These are phyloP conservation scores for Atherinomorus stipes DNA, from an alignment of 2,113 vertebrate genomes.

Conservation along the genomic window DNA sequence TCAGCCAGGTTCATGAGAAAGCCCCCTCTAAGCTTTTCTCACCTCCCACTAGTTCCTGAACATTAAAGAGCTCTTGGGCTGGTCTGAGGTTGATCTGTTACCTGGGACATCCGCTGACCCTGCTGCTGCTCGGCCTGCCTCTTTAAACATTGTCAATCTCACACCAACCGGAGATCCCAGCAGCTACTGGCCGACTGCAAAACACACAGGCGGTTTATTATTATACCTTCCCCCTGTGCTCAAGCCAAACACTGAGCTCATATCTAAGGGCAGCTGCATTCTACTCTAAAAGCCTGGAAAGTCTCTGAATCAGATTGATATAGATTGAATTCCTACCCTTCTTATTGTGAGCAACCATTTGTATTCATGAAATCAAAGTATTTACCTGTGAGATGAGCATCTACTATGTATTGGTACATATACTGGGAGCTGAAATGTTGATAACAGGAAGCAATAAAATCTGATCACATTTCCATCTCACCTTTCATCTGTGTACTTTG, in stretches of 20 bases:
- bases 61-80: slow-evolving; percentile 75
- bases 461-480: slow-evolving; percentile 74
- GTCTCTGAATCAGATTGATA: slow-evolving; percentile 71
- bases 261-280: slow-evolving; percentile 60
- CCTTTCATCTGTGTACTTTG: slow-evolving; percentile 77
- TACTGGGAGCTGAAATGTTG: slow-evolving; percentile 72
- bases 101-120: slow-evolving; percentile 75
- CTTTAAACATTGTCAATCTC: slow-evolving; percentile 74
- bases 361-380: slow-evolving; percentile 81
- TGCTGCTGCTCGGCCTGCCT: slow-evolving; percentile 58
- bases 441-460: slow-evolving; percentile 74
- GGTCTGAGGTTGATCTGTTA: slow-evolving; percentile 68
- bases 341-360: slow-evolving; percentile 74
- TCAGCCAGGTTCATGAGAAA: slow-evolving; percentile 81
- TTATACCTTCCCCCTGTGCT: slow-evolving; percentile 61
- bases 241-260: slow-evolving; percentile 69
- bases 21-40: slow-evolving; percentile 76
- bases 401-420: slow-evolving; percentile 66
- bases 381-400: slow-evolving; percentile 79
- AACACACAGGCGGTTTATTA: slow-evolving; percentile 70
- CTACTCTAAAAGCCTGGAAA: slow-evolving; percentile 58
- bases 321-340: slow-evolving; percentile 75
- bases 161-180: slow-evolving; percentile 51
- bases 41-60: slow-evolving; percentile 75
- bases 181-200: slow-evolving; percentile 62